Evolutionary conservation across 2,113 vertebrate species (phyloP), one percentile per base, ranked within the genome.

Genomic region (Anoura caudifer): DNA sequence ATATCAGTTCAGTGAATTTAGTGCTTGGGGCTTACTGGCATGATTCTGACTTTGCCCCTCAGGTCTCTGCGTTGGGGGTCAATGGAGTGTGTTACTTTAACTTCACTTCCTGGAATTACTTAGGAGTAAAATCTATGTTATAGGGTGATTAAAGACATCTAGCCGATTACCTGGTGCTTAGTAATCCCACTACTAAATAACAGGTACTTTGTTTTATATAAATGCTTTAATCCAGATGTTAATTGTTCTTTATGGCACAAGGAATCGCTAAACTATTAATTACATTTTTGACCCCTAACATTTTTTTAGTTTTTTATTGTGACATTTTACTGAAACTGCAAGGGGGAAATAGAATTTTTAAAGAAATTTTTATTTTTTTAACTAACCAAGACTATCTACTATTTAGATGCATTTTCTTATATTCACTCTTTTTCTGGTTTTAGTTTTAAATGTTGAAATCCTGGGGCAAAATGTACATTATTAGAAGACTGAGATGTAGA

Each of bases 381-480:
- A 63, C 76, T 13, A 77, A 65, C 70, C 52, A 84, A 85, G 70
- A 76, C 38, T 83, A 7, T 93, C 15, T 52, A 31, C 52, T 75
- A 22, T 65, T 90, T 15, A 90, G 61, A 43, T 91, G 43, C 6
- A 47, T 95, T 96, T 91, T 90, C 79, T 89, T 79, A 45, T 15
- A 79, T 84, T 83, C 19, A 41, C 31, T 87, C 36, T 31, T 87
- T 47, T 56, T 28, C 38, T 87, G 26, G 33, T 41, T 94, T 94
- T 83, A 82, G 80, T 85, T 95, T 95, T 91, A 70, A 85, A 33
- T 84, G 36, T 91, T 70, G 20, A 6, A 79, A 10, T 88, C 88
- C 33, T 52, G 59, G 69, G 7, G 38, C 63, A 19, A 73, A 59
- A 72, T 91, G 38, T 80, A 85, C 22, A 31, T 85, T 73, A 75